Conservation (phyloP, 2,888 invertebrate species). For the Apantesis nais region DNA sequence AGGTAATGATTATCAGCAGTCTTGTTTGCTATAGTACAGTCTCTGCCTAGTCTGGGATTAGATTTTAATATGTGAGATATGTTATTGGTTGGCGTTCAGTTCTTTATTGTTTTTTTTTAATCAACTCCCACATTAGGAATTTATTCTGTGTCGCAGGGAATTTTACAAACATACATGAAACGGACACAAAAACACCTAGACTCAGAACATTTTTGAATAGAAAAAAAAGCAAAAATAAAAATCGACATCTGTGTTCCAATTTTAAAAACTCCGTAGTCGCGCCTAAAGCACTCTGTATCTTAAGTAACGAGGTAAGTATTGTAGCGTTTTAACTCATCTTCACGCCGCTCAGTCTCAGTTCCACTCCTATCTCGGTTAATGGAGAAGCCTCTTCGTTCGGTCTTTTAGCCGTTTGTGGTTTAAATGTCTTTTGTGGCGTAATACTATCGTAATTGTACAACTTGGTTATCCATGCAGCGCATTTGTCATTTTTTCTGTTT, state of each 20-base stretch:
- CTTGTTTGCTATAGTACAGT: no score
- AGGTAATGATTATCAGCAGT: no score
- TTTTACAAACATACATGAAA: no score
- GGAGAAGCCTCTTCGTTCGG: conserved; percentile 45
- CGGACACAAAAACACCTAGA: no score
- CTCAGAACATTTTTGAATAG: no score
- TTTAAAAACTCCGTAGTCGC: not conserved
- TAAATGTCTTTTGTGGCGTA: conserved; percentile 39
- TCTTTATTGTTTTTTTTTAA: no score
- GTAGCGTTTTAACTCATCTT: conserved; percentile 27
- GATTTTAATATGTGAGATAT: no score
- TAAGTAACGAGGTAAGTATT: conserved; percentile 40
- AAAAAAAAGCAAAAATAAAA: not conserved
- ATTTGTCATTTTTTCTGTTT: not conserved
- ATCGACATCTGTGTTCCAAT: not conserved
- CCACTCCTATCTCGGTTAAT: conserved; percentile 33
- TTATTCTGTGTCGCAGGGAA: no score
- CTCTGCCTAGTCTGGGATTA: no score
- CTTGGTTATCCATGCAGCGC: conserved; percentile 6
- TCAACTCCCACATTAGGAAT: no score
- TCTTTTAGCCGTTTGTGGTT: conserved; percentile 36
- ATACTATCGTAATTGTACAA: conserved; percentile 35
- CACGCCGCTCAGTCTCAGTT: conserved; percentile 21
- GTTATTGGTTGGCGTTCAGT: no score
- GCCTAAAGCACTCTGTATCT: conserved; percentile 46